Conservation (phyloP, 2,113 vertebrate genomes). For the Propithecus coquereli region DNA sequence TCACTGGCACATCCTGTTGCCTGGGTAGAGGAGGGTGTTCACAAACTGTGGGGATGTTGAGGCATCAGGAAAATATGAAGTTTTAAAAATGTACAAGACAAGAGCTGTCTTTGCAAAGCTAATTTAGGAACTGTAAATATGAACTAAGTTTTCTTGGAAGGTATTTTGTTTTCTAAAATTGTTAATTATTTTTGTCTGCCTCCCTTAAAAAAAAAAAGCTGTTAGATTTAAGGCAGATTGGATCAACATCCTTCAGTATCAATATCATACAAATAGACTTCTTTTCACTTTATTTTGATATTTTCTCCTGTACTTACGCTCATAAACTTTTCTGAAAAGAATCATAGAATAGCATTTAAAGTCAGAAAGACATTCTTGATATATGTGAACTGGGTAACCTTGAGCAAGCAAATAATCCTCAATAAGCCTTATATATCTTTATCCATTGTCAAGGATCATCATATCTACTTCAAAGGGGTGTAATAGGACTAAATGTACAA, state of each 20-base stretch:
- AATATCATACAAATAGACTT: not conserved
- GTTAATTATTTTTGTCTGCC: not conserved
- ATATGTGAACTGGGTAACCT: constrained; percentile 1
- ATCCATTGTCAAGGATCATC: not conserved
- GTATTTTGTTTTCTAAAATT: not conserved
- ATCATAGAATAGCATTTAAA: constrained; percentile 6
- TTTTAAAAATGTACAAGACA: not conserved
- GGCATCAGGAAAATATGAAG: not conserved
- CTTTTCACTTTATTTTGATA: not conserved
- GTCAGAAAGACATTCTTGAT: not conserved
- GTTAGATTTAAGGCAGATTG: not conserved
- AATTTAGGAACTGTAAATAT: not conserved
- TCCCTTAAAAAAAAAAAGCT: not conserved
- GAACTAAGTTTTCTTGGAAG: not conserved
- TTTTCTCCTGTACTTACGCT: not conserved
- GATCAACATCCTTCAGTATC: not conserved
- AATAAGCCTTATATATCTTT: not conserved
- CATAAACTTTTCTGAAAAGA: not conserved
- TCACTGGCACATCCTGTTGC: not conserved
- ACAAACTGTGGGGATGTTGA: not conserved
- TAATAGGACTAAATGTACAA: not conserved
- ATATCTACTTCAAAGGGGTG: not conserved
- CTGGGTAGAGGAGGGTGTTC: too few species aligned
- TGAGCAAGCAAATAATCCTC: constrained; percentile 16
- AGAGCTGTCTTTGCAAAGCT: not conserved